Base-by-base conservation (phyloP, 2,113 vertebrate species). In the Bostrychus sinensis region DNA sequence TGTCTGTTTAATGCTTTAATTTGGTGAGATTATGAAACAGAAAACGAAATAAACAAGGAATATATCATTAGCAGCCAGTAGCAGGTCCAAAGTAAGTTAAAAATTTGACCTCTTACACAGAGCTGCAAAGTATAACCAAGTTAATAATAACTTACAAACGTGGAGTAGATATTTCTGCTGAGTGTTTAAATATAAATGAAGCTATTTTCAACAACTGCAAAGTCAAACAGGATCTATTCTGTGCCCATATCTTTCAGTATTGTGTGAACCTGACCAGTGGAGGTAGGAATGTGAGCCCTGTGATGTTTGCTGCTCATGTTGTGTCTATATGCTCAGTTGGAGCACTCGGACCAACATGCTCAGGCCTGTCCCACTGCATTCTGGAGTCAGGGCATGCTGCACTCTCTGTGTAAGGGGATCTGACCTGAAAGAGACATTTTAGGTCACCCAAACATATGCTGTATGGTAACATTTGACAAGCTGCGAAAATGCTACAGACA, bases 331-430 rank as follows among this genome's bases (percentile, higher is more conserved):
- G 11, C 34, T 6, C 4, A 9, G 55, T 39, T 1, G 11, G 34
- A 58, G 37, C 59, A 56, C 36, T 64, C 20, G 13, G 58, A 37
- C 54, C 16, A 62, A 65, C 83, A 8, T 56, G 85, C 32, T 25
- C 51, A 56, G 67, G 41, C 87, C 51, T 73, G 83, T 60, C 2
- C 16, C 9, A 58, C 74, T 72, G 63, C 58, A 26, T 4, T 32
- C 19, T 73, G 38, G 68, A 70, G 43, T 19, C 39, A 26, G 30
- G 3, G 26, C 45, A 41, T 23, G 6, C 1, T 5, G 23, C 38
- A 22, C 28, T 16, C 19, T 46, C 42, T 9, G 38, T 7, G 46
- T 17, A 19, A 39, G 25, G 9, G 20, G 12, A 1, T 3, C 48
- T 51, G 48, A 51, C 25, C 48, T 51, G 12, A 25, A 51, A 28